Evolutionary conservation across 2,797 vertebrate genomes (phyloP).

Genomic region (Crocidura indochinensis): DNA sequence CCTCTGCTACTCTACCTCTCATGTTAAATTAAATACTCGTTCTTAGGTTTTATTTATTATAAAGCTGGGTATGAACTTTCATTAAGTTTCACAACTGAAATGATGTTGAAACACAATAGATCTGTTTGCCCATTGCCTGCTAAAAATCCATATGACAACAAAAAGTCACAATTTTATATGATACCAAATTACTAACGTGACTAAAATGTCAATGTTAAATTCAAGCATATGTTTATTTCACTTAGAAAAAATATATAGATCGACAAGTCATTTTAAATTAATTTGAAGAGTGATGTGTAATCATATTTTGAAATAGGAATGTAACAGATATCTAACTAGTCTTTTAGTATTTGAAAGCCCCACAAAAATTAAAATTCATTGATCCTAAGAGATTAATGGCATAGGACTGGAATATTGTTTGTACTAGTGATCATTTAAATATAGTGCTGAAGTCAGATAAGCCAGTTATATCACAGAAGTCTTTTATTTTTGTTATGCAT

Average conservation of each 20-base stretch:
- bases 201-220: neutral
- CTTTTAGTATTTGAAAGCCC: conserved; percentile 20
- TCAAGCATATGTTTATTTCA: neutral
- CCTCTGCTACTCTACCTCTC: no score
- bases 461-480: neutral
- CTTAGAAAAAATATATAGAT: neutral
- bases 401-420: neutral
- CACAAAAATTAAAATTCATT: conserved; percentile 66
- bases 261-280: conserved; percentile 18
- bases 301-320: conserved; percentile 16
- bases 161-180: neutral
- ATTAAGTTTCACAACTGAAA: neutral
- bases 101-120: neutral
- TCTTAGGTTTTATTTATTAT: no score
- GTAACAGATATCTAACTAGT: conserved; percentile 31
- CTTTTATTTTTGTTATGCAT: no score
- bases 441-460: conserved; percentile 2
- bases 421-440: conserved; percentile 17
- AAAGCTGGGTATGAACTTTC: neutral
- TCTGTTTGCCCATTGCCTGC: neutral
- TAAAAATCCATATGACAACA: neutral
- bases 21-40: no score
- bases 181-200: neutral
- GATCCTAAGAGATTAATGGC: neutral
- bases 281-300: conserved; percentile 56